Percentiles rank a stretch among this genome's conserved stretches.
Conservation (phyloP, 2,888 invertebrate species). For the Noctuana brunneofusca region DNA sequence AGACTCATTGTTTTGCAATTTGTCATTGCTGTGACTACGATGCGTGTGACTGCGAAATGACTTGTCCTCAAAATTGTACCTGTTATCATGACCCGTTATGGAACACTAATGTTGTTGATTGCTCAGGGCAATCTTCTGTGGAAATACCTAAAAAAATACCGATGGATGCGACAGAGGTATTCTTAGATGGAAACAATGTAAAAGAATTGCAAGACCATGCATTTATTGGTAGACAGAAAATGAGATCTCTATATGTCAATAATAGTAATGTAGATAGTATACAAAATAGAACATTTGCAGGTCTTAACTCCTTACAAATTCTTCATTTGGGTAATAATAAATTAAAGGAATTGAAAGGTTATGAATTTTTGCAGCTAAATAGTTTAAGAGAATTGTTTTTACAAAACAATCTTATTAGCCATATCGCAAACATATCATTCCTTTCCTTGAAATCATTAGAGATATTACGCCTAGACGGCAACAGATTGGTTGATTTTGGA, state of each 20-base stretch:
- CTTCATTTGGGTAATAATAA: slow-evolving; percentile 94
- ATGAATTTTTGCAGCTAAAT: slow-evolving; percentile 92
- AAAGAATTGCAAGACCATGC: slow-evolving; percentile 92
- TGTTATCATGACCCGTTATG: slow-evolving; percentile 97
- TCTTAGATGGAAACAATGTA: slow-evolving; percentile 95
- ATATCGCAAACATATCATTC: slow-evolving; percentile 91
- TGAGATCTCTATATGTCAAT: slow-evolving; percentile 93
- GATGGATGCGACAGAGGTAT: slow-evolving; percentile 96
- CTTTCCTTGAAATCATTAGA: slow-evolving; percentile 89
- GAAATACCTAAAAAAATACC: slow-evolving; percentile 94
- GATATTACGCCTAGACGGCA: slow-evolving; percentile 91
- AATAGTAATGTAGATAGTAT: slow-evolving; percentile 92
- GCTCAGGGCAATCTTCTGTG: slow-evolving; percentile 89
- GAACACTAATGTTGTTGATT: slow-evolving; percentile 96
- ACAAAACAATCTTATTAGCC: slow-evolving; percentile 91
- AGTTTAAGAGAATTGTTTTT: slow-evolving; percentile 91
- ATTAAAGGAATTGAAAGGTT: slow-evolving; percentile 89
- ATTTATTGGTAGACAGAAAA: slow-evolving; percentile 94
- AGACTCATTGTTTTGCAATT: slow-evolving; percentile 95
- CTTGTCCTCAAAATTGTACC: slow-evolving; percentile 95
- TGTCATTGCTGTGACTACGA: slow-evolving; percentile 98
- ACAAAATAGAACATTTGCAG: slow-evolving; percentile 95
- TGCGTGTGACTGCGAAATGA: slow-evolving; percentile 98
- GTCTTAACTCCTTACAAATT: slow-evolving; percentile 89
- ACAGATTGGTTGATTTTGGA: slow-evolving; percentile 90